Conservation (phyloP, 1,140 invertebrate species). For the Rhynchophorus ferrugineus region DNA sequence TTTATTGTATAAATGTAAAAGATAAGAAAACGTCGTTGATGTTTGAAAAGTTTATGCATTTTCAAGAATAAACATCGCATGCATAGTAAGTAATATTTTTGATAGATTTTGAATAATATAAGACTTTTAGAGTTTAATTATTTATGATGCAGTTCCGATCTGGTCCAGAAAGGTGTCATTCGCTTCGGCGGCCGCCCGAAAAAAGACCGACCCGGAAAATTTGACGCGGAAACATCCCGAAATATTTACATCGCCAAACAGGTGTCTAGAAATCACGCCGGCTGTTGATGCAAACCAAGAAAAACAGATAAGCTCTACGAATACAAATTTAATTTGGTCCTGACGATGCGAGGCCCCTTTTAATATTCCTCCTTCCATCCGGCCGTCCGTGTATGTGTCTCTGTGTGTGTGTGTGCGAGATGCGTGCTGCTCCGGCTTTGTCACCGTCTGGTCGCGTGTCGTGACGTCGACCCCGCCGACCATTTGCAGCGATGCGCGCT, state of each 20-base stretch:
- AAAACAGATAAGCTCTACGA: slow-evolving; percentile 23
- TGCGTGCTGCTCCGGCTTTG: slow-evolving; percentile 13
- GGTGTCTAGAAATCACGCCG: slow-evolving; percentile 25
- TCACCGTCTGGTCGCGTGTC: slow-evolving; percentile 32
- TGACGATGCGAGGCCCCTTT: slow-evolving; percentile 27
- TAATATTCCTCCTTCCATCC: slow-evolving; percentile 32
- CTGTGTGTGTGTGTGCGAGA: slow-evolving; percentile 4
- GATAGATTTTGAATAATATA: too few species aligned
- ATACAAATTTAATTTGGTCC: slow-evolving; percentile 37
- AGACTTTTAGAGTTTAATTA: too few species aligned
- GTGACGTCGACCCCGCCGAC: slow-evolving; percentile 32
- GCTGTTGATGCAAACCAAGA: slow-evolving; percentile 26
- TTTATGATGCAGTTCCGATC: too few species aligned
- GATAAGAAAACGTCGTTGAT: too few species aligned
- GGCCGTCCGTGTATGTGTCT: slow-evolving; percentile 6
- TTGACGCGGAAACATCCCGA: too few species aligned
- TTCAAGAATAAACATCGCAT: too few species aligned
- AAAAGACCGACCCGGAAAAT: too few species aligned
- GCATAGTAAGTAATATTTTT: too few species aligned
- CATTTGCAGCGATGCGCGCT: slow-evolving; percentile 21
- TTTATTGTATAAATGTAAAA: too few species aligned
- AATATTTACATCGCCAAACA: slow-evolving; percentile 21
- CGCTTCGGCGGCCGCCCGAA: too few species aligned
- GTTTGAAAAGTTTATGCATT: too few species aligned
- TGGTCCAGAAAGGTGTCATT: too few species aligned